A percentile compares a stretch with the other conserved stretches of the same genome.
Evolutionary conservation across 2,797 vertebrate genomes (phyloP).

Genomic region (Acipenser ruthenus): DNA sequence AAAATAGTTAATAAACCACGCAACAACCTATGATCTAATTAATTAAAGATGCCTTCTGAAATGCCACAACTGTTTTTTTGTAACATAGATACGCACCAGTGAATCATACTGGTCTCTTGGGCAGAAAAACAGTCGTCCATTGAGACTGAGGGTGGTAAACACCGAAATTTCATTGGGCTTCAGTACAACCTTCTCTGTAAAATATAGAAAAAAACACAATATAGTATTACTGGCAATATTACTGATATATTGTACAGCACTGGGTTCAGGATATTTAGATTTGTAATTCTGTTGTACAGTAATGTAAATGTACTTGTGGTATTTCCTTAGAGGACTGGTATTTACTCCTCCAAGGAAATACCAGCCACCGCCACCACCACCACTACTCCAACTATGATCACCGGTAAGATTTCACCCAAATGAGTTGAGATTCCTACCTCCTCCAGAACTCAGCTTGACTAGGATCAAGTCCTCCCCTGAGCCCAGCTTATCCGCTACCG

Average conservation of each 20-base stretch:
- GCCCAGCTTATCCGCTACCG: constrained; percentile 88
- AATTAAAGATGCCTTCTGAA: too few species aligned
- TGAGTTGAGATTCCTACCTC: constrained; percentile 67
- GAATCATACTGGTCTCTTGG: constrained; percentile 84
- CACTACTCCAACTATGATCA: constrained; percentile 23
- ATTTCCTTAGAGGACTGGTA: too few species aligned
- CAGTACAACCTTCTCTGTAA: constrained; percentile 85
- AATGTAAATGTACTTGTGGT: too few species aligned
- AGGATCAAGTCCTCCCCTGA: constrained; percentile 84
- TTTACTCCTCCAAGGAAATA: too few species aligned
- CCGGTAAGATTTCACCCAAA: constrained; percentile 19
- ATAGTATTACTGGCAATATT: neutral
- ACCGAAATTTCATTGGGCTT: constrained; percentile 88
- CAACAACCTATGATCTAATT: too few species aligned
- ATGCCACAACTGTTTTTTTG: neutral
- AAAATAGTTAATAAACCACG: too few species aligned
- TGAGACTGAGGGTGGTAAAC: constrained; percentile 88
- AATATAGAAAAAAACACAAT: constrained; percentile 15
- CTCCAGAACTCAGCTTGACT: constrained; percentile 86
- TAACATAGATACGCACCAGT: constrained; percentile 64
- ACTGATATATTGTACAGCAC: too few species aligned
- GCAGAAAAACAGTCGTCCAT: constrained; percentile 88
- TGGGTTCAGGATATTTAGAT: too few species aligned
- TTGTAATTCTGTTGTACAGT: too few species aligned
- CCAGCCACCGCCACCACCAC: neutral